These are phyloP conservation scores for Florisuga fusca DNA, from an alignment of 2,797 vertebrate genomes.

Conservation along the genomic window DNA sequence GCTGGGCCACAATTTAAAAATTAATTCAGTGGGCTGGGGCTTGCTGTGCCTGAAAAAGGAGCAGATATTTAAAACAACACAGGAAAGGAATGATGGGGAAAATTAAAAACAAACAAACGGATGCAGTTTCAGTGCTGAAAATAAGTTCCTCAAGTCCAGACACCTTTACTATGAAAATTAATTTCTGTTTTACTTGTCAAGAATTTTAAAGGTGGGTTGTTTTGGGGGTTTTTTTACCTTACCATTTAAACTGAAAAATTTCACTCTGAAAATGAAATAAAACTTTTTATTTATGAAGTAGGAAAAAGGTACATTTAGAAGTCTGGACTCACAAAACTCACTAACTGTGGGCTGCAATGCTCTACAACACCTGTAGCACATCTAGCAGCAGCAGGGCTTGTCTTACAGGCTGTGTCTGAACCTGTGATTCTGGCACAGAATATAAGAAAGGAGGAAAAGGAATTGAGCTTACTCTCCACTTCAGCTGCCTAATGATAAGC, in stretches of 20 bases:
- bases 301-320: not conserved
- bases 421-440: not conserved
- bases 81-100: not conserved
- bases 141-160: not conserved
- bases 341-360: not conserved
- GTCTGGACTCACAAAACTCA: not conserved
- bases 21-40: not conserved
- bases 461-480: not conserved
- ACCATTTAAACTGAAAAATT: not conserved
- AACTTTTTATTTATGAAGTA: not conserved
- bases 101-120: not conserved
- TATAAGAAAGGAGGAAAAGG: not conserved
- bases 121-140: not conserved
- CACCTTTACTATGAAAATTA: not conserved
- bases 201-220: not conserved
- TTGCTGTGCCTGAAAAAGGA: not conserved
- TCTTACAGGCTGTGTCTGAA: not conserved
- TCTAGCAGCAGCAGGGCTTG: not conserved
- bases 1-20: not conserved
- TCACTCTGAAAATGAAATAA: not conserved
- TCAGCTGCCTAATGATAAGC: not conserved
- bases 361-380: not conserved
- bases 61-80: not conserved
- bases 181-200: not conserved
- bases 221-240: not conserved